Percentiles rank a stretch among this genome's conserved stretches.
These are phyloP conservation scores for Champsocephalus esox DNA, from an alignment of 2,797 vertebrate genomes.

Conservation along the genomic window DNA sequence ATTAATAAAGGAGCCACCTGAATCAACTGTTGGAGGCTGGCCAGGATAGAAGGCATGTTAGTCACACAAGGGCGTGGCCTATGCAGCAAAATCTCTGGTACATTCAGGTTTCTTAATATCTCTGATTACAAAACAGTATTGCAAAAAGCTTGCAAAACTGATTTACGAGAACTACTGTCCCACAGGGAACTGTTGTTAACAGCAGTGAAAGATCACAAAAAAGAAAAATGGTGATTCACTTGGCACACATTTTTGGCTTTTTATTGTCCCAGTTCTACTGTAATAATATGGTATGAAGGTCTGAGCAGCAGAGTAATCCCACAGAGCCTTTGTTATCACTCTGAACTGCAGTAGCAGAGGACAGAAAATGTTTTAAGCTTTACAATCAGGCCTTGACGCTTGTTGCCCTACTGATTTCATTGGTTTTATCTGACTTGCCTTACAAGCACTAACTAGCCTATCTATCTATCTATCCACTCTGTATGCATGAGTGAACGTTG, in stretches of 20 bases:
- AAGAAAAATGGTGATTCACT: constrained; percentile 29
- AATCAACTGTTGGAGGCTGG: constrained; percentile 37
- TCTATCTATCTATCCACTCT: constrained; percentile 39
- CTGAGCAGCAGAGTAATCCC: constrained; percentile 46
- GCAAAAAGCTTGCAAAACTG: constrained; percentile 48
- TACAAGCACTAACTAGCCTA: constrained; percentile 12
- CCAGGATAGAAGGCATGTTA: constrained; percentile 13
- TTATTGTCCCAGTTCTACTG: constrained; percentile 42
- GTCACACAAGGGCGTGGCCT: constrained; percentile 64
- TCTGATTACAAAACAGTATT: constrained; percentile 40
- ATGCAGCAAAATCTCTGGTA: constrained; percentile 47
- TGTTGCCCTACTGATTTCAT: constrained; percentile 52
- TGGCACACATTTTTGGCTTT: constrained; percentile 23
- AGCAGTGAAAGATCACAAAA: constrained; percentile 3
- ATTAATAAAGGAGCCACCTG: not conserved
- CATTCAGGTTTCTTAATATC: constrained; percentile 26
- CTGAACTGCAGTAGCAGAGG: constrained; percentile 33
- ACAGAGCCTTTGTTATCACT: constrained; percentile 37
- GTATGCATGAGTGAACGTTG: constrained; percentile 50
- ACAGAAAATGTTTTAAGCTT: constrained; percentile 44
- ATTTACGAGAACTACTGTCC: constrained; percentile 4
- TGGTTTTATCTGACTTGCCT: constrained; percentile 32
- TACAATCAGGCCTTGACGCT: constrained; percentile 14
- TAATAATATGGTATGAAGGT: constrained; percentile 34
- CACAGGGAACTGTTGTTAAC: constrained; percentile 32